Base-by-base conservation (phyloP, 2,113 vertebrate genomes). In the Chroicocephalus ridibundus region DNA sequence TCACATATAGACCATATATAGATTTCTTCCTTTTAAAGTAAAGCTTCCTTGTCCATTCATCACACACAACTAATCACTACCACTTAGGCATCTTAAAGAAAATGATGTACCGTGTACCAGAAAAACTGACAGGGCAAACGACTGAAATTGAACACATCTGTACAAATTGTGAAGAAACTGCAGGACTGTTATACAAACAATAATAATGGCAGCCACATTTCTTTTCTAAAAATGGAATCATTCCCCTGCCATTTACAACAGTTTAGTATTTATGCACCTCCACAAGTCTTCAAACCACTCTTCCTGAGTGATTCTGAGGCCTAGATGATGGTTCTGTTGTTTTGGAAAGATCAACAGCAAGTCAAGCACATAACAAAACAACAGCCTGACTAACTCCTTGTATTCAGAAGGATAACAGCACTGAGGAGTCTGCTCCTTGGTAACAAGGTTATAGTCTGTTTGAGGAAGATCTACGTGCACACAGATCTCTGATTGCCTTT, bases 11-110 rank as follows among this genome's bases (percentile, higher is more conserved):
- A 87, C 66, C 40, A 62, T 32, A 69, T 32, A 60, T 16, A 29
- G 40, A 15, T 13, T 68, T 54, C 72, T 96, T 95, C 94, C 94
- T 94, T 96, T 96, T 96, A 94, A 96, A 95, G 90, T 90, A 94
- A 96, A 90, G 64, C 36, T 88, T 90, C 44, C 46, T 76, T 72
- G 60, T 66, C 25, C 70, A 72, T 83, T 88, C 51, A 27, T 86
- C 68, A 65, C 15, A 69, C 25, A 74, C 16, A 15, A 70, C 29
- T 9, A 74, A 22, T 36, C 57, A 58, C 44, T 27, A n/a, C 34
- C 55, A 60, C 44, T 64, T 64, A 29, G 2, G 2, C 10, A 8
- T 66, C 90, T 84, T 34, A n/a, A 79, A 72, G 88, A 93, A 97
- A 94, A 86, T 66, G 3, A 91, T 66, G 42, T 47, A 86, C 69